Evolutionary conservation across 2,888 invertebrate genomes (phyloP).

Genomic region (Luperina testacea): DNA sequence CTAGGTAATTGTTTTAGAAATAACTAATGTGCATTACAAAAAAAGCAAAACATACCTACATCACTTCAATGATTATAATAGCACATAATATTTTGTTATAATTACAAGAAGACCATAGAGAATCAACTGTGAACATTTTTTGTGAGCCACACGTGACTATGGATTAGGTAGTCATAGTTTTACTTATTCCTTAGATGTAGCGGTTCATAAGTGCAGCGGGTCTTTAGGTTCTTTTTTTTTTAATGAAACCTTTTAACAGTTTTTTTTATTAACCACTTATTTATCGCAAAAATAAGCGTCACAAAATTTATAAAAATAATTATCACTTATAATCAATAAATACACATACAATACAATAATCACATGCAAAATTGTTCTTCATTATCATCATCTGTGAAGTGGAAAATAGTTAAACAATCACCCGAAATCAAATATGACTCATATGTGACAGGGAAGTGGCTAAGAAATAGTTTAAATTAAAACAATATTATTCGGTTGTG

Average conservation of each 20-base stretch:
- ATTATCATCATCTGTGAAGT: slow-evolving; percentile 9
- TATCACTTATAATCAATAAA: background rate
- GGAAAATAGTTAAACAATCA: slow-evolving; percentile 14
- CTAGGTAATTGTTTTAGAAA: slow-evolving; percentile 29
- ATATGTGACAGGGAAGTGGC: slow-evolving; percentile 12
- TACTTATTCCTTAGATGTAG: background rate
- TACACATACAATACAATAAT: background rate
- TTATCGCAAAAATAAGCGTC: background rate
- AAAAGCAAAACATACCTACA: slow-evolving; percentile 17
- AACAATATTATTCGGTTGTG: background rate
- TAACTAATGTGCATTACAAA: slow-evolving; percentile 21
- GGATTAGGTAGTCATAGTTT: background rate
- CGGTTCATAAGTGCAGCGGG: background rate
- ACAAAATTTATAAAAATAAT: background rate
- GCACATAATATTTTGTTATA: slow-evolving; percentile 47
- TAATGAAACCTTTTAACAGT: background rate
- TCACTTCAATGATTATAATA: slow-evolving; percentile 15
- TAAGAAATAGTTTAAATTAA: slow-evolving; percentile 8
- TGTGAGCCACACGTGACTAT: slow-evolving; percentile 25
- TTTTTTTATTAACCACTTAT: too few relatives aligned
- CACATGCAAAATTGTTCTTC: slow-evolving; percentile 7
- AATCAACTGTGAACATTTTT: slow-evolving; percentile 19
- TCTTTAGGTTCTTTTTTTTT: background rate
- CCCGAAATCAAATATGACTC: slow-evolving; percentile 2
- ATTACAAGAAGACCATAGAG: slow-evolving; percentile 30